phyloP scores from a whole-genome alignment of 2,888 invertebrate species.

The Anthoptus insignis region DNA sequence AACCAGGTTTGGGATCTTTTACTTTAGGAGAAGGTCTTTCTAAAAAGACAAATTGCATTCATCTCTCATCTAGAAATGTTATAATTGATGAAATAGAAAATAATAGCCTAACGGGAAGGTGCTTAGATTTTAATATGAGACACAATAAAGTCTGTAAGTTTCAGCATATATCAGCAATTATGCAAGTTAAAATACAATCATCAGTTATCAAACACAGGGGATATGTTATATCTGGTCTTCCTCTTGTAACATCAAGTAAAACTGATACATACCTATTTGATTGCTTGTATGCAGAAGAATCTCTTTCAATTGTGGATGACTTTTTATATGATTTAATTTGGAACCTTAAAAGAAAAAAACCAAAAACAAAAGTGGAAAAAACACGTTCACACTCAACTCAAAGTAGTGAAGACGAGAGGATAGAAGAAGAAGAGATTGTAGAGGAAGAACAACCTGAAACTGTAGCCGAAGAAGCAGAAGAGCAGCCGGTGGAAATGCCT shows the following conservation, averaged over 20 bases:
- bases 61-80: slow-evolving; percentile 86
- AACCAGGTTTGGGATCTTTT: slow-evolving; percentile 84
- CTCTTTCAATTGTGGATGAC: slow-evolving; percentile 57
- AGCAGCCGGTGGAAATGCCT: slow-evolving; percentile 63
- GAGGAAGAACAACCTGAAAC: slow-evolving; percentile 56
- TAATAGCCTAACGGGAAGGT: slow-evolving; percentile 83
- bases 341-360: slow-evolving; percentile 67
- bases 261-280: slow-evolving; percentile 55
- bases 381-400: slow-evolving; percentile 52
- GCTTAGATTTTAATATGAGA: slow-evolving; percentile 86
- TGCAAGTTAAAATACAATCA: slow-evolving; percentile 82
- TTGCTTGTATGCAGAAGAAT: slow-evolving; percentile 67
- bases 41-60: slow-evolving; percentile 85
- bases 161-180: slow-evolving; percentile 80
- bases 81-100: slow-evolving; percentile 87
- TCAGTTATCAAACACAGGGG: slow-evolving; percentile 86
- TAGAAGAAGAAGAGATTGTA: slow-evolving; percentile 58
- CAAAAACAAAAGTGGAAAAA: slow-evolving; percentile 51
- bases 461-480: slow-evolving; percentile 56
- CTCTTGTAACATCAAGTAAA: slow-evolving; percentile 82
- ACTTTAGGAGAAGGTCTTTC: slow-evolving; percentile 86
- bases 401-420: slow-evolving; percentile 56
- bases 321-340: slow-evolving; percentile 62
- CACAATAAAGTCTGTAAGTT: slow-evolving; percentile 81
- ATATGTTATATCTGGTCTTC: slow-evolving; percentile 89